Evolutionary conservation across 2,113 vertebrate genomes (phyloP), one percentile per base, ranked within the genome.

Genomic region (Nothobranchius kuhntae): DNA sequence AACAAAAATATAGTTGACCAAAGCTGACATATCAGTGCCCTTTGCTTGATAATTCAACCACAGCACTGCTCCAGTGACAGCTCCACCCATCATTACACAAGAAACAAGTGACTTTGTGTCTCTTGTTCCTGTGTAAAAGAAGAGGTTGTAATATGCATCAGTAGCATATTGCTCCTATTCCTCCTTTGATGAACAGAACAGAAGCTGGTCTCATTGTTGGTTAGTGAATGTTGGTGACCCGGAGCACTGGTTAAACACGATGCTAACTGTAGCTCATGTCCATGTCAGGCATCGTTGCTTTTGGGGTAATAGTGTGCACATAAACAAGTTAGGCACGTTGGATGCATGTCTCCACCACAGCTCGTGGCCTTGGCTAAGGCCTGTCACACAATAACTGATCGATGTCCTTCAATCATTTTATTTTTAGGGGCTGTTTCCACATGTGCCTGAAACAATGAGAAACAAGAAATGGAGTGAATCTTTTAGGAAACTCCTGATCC

Each of bases 371-470:
- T 62, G 69, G 47, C 67, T 69, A 30, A 12, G 52, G 66, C 64
- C 51, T 75, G 50, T 69, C 76, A 81, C 69, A 44, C 69, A 75
- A 78, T 66, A 78, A 77, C 81, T 80, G 78, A 71, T 80, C 66
- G 69, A 71, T 78, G 56, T 61, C 55, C 64, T 51, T 17, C n/a
- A 4, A 2, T 10, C 4, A 14, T 21, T 12, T 53, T 68, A 61
- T 36, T 57, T 60, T 68, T 68, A 42, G 44, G 60, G 55, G 36
- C 38, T 58, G 4, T 24, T 47, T 47, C 14, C 62, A 69, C 57
- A 73, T 80, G 51, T 77, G 57, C 59, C 80, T 65, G 56, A 44
- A 7, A 67, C 77, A 36, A 57, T 17, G 15, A 3, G 10, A 55
- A 9, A 15, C 13, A 38, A 40, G 58, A 47, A 70, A 72, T 69